Evolutionary conservation across 2,797 vertebrate species (phyloP).

Genomic region (Prunella strophiata): DNA sequence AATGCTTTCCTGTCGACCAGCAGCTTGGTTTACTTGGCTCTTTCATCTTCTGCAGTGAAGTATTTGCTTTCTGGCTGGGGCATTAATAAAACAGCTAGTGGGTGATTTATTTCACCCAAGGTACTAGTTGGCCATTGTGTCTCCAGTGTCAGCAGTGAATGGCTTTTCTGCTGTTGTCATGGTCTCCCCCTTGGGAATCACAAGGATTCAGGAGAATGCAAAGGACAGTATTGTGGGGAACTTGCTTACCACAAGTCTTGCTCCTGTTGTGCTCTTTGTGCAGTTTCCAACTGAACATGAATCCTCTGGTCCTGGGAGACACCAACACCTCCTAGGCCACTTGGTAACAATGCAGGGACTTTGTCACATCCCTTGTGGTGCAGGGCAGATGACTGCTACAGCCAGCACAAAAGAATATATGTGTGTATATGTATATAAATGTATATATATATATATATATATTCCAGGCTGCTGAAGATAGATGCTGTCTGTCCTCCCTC

Average conservation of each 20-base stretch:
- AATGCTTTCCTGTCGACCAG: conserved; percentile 26
- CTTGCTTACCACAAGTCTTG: conserved; percentile 9
- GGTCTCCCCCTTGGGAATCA: conserved; percentile 46
- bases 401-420: background rate
- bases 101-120: conserved; percentile 55
- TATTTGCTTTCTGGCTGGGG: conserved; percentile 30
- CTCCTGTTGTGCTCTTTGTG: conserved; percentile 1
- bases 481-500: background rate
- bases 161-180: conserved; percentile 65
- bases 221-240: background rate
- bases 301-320: conserved; percentile 34
- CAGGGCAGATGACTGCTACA: background rate
- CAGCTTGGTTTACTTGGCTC: conserved; percentile 42
- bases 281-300: background rate
- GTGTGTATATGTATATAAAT: background rate
- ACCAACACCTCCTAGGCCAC: background rate
- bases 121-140: conserved; percentile 48
- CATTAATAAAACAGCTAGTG: conserved; percentile 49
- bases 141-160: conserved; percentile 48
- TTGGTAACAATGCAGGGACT: background rate
- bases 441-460: background rate
- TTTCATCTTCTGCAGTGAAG: conserved; percentile 48
- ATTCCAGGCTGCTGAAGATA: background rate
- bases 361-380: background rate
- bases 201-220: conserved; percentile 34